A percentile compares a stretch with the other conserved stretches of the same genome.
Evolutionary conservation across 2,888 invertebrate genomes (phyloP).

Genomic region (Tipula lateralis): DNA sequence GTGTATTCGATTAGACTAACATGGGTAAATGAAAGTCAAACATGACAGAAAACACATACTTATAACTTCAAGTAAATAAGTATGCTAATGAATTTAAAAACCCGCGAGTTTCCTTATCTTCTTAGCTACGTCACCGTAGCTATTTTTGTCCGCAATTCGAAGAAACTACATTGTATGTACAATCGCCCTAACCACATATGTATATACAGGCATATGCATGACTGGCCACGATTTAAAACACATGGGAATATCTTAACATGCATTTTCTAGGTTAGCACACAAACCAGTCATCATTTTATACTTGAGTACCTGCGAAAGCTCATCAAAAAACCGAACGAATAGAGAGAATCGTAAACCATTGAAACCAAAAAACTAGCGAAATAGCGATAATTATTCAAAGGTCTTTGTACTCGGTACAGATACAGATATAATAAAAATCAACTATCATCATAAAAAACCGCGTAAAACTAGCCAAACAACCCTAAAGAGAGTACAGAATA

Average conservation of each 20-base stretch:
- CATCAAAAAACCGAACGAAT: neutral
- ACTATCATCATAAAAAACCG: neutral
- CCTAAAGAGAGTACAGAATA: neutral
- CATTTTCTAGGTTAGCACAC: neutral
- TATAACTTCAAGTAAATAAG: neutral
- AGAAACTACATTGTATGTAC: neutral
- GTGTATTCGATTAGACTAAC: neutral
- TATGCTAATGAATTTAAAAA: neutral
- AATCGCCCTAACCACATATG: neutral
- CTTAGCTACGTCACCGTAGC: neutral
- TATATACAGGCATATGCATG: neutral
- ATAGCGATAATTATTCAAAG: neutral
- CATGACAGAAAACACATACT: neutral
- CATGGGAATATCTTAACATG: too few species aligned
- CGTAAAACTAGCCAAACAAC: constrained; percentile 19
- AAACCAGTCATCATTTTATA: neutral
- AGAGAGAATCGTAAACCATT: neutral
- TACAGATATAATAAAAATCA: neutral
- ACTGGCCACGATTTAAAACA: too few species aligned
- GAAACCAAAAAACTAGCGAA: neutral
- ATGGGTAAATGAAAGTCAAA: neutral
- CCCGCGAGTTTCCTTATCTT: neutral
- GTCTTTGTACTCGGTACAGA: neutral
- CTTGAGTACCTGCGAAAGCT: neutral
- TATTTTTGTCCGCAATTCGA: neutral